These are phyloP conservation scores for Lagocephalus sceleratus DNA, from an alignment of 2,797 vertebrate genomes.

Conservation along the genomic window DNA sequence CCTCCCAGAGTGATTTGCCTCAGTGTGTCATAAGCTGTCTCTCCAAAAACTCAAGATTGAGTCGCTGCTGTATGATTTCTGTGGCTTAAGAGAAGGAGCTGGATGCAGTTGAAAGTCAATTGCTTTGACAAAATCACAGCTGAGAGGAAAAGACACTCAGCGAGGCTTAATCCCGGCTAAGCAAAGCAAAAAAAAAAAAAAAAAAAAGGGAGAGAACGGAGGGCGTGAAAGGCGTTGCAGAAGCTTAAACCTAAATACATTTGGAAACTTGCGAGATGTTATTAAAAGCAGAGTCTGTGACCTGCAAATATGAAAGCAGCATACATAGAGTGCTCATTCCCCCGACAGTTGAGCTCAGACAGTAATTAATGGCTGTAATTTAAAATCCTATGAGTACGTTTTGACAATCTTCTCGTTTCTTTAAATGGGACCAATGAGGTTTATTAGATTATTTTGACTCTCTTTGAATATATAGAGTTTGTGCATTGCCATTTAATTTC, in stretches of 20 bases:
- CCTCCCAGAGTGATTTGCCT: slow-evolving; percentile 19
- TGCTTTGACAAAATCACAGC: slow-evolving; percentile 53
- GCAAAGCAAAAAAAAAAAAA: slow-evolving; percentile 20
- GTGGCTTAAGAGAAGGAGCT: slow-evolving; percentile 53
- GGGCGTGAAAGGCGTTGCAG: slow-evolving; percentile 24
- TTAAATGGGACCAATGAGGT: too few relatives aligned
- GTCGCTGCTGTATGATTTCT: slow-evolving; percentile 42
- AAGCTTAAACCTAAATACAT: slow-evolving; percentile 48
- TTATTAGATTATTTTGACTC: too few relatives aligned
- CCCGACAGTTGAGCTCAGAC: background rate
- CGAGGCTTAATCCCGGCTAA: slow-evolving; percentile 46
- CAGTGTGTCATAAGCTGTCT: slow-evolving; percentile 40
- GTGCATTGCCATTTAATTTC: background rate
- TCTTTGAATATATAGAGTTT: background rate
- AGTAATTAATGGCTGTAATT: slow-evolving; percentile 17
- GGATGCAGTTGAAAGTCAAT: slow-evolving; percentile 54
- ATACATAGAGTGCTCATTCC: slow-evolving; percentile 9
- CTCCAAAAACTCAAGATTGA: slow-evolving; percentile 45
- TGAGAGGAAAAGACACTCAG: slow-evolving; percentile 40
- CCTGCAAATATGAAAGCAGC: slow-evolving; percentile 21
- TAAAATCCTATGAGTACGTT: slow-evolving; percentile 2
- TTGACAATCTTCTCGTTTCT: background rate
- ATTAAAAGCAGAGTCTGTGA: slow-evolving; percentile 32
- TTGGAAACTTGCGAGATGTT: slow-evolving; percentile 36
- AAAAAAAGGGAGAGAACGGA: slow-evolving; percentile 19